These are phyloP conservation scores for Tachina fera DNA, from an alignment of 2,888 invertebrate genomes.

Conservation along the genomic window DNA sequence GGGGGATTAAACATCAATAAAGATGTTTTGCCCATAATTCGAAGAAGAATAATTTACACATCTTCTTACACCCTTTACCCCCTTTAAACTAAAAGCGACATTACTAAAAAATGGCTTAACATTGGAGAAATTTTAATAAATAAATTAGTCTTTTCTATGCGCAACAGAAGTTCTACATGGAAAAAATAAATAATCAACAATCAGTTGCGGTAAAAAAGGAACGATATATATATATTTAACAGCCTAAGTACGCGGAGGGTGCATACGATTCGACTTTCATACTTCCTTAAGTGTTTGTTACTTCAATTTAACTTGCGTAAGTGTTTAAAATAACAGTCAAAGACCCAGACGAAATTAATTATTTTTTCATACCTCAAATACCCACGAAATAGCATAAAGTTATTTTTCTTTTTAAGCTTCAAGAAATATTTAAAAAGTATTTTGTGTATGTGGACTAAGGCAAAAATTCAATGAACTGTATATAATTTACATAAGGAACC, in stretches of 20 bases:
- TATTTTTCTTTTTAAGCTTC: slow-evolving; percentile 1
- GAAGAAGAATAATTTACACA: too few species aligned
- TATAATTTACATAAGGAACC: slow-evolving; percentile 26
- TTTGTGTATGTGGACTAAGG: slow-evolving; percentile 49
- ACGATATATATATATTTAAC: background rate
- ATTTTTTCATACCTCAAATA: slow-evolving; percentile 13
- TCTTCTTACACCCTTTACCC: too few species aligned
- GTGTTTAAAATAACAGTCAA: slow-evolving; percentile 39
- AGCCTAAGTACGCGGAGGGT: background rate
- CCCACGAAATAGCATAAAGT: slow-evolving; percentile 1
- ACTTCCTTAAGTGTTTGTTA: background rate
- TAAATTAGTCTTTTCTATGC: too few species aligned
- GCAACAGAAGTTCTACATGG: too few species aligned
- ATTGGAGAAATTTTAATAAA: too few species aligned
- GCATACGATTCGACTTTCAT: background rate
- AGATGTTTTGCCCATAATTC: too few species aligned
- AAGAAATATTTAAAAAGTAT: slow-evolving; percentile 4
- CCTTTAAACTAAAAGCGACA: too few species aligned
- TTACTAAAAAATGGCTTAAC: too few species aligned
- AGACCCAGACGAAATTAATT: slow-evolving; percentile 62
- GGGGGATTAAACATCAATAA: too few species aligned
- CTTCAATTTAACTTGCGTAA: slow-evolving; percentile 21
- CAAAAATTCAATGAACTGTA: slow-evolving; percentile 60
- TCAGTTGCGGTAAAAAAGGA: too few species aligned
- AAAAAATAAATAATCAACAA: too few species aligned